Evolutionary conservation across 2,888 invertebrate genomes (phyloP).

Genomic region (Apodemia mormo): DNA sequence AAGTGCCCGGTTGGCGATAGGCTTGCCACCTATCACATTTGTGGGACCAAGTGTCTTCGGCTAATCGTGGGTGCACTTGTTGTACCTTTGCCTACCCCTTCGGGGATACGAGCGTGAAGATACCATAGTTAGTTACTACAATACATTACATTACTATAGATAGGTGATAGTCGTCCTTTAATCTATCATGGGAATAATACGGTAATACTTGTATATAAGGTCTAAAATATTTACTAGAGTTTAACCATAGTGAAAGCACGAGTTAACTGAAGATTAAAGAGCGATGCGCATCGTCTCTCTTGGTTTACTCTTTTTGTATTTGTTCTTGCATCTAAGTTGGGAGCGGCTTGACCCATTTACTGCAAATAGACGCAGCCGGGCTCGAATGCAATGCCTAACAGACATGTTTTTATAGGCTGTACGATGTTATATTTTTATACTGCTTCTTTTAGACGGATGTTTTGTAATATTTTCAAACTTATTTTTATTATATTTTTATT

Average conservation of each 20-base stretch:
- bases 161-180: too few species aligned
- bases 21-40: too few species aligned
- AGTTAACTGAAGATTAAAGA: constrained; percentile 30
- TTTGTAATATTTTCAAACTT: background rate
- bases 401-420: constrained; percentile 51
- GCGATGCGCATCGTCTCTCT: constrained; percentile 44
- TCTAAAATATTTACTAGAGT: background rate
- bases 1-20: too few species aligned
- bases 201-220: too few species aligned
- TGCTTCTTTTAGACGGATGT: background rate
- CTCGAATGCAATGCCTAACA: constrained; percentile 46
- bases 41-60: too few species aligned
- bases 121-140: too few species aligned
- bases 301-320: constrained; percentile 81
- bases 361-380: constrained; percentile 73
- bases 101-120: too few species aligned
- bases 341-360: constrained; percentile 76
- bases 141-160: too few species aligned
- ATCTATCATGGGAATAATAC: too few species aligned
- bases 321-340: constrained; percentile 78
- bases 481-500: background rate
- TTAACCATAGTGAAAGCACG: background rate
- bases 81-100: too few species aligned
- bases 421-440: constrained; percentile 27
- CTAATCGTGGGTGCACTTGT: too few species aligned